These are phyloP conservation scores for Colaptes auratus DNA, from an alignment of 2,113 vertebrate genomes.

Conservation along the genomic window DNA sequence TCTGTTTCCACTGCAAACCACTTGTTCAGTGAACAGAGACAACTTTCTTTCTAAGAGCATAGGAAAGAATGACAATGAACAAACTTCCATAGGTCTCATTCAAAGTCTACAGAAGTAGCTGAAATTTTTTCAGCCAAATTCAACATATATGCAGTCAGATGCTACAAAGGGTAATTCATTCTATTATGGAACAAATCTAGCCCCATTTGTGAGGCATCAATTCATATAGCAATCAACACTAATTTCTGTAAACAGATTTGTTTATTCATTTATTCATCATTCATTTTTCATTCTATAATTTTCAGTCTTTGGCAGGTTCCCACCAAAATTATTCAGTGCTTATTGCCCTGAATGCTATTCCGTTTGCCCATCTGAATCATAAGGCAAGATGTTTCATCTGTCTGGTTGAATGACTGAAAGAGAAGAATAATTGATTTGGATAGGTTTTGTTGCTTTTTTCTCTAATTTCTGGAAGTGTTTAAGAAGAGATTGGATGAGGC, in stretches of 20 bases:
- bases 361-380: background rate
- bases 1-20: background rate
- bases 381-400: background rate
- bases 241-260: slow-evolving; percentile 22
- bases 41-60: background rate
- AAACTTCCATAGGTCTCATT: background rate
- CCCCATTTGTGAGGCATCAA: background rate
- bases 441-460: background rate
- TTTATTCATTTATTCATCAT: slow-evolving; percentile 19
- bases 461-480: too few species aligned
- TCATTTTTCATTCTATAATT: background rate
- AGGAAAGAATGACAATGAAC: background rate
- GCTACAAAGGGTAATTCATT: background rate
- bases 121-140: background rate
- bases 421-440: background rate
- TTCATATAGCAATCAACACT: background rate
- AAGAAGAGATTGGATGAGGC: too few species aligned
- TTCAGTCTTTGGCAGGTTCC: background rate
- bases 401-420: background rate
- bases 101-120: background rate
- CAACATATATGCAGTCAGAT: background rate
- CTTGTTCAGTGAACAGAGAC: background rate
- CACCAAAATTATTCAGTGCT: background rate
- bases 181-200: background rate
- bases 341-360: background rate